Base-by-base conservation (phyloP, 92 coral and sea anemone species). In the Zoanthus sansibaricus region DNA sequence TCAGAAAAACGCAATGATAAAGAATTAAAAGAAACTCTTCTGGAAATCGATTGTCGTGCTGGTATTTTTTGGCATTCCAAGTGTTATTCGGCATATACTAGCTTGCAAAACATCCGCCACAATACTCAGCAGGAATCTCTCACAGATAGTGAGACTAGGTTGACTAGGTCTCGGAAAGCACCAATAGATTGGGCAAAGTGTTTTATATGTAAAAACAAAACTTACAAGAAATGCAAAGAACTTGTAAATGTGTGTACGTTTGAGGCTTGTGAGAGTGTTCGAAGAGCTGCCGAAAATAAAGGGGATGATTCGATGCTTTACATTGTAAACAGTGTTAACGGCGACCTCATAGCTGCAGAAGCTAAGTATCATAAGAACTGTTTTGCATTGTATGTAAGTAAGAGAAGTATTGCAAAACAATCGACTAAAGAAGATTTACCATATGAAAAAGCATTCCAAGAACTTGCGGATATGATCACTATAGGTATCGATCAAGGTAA, bases 241-340 rank as follows among this genome's bases (percentile, higher is more conserved):
- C 33, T 64, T n/a, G 33, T 21, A n/a, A 64, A 64, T 31, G 5
- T 64, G 71, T 64, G 71, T 21, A n/a, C 71, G 17, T 64, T 64
- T 64, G 71, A 64, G 71, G 71, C 71, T n/a, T 64, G 71, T 21
- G 33, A 64, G 30, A 64, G 7, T 64, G 33, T 64, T n/a, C 30
- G 33, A 21, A 64, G 33, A 64, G 83, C 89, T 17, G 76, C 77
- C 62, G 4, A 56, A 56, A 56, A 56, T 12, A 56, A 56, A 14
- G 62, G 62, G 12, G 62, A 56, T 56, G 62, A 56, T 56, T 56
- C 15, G 62, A 56, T 56, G 62, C 62, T 56, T 56, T 56, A 56
- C 62, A 11, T 56, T 15, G 12, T 56, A 56, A 56, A 56, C 62
- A 7, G 62, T 56, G 62, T 56, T 15, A 56, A 56, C 62, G 62